Conservation (phyloP, 2,113 vertebrate genomes). For the Podocnemis expansa region DNA sequence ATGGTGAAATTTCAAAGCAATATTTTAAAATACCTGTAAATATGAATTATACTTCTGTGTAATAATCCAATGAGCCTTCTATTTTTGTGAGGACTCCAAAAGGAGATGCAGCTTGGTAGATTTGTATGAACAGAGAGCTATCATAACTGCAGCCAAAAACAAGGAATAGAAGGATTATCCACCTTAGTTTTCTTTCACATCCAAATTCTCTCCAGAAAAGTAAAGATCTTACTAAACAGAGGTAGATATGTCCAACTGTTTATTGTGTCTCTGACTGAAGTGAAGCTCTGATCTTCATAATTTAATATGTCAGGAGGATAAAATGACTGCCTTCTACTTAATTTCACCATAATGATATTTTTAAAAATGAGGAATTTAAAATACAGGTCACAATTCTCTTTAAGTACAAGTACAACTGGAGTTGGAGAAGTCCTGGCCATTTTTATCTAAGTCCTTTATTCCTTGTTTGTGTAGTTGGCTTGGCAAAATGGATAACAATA, state of each 20-base stretch:
- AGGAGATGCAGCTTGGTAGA: neutral
- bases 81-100: neutral
- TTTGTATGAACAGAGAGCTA: neutral
- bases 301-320: fast-evolving
- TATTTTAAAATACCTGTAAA: neutral
- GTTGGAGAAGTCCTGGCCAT: neutral
- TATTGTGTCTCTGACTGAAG: neutral
- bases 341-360: neutral
- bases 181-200: neutral
- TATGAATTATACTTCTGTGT: neutral
- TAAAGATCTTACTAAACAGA: neutral
- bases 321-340: neutral
- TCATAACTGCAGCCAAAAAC: neutral
- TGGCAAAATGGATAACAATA: neutral
- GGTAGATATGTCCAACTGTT: neutral
- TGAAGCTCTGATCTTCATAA: neutral
- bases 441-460: neutral
- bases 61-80: neutral
- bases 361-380: neutral
- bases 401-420: neutral
- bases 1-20: neutral
- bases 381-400: neutral
- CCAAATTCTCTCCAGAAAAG: neutral
- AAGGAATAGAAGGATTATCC: neutral
- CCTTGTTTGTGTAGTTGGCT: neutral